Conservation (phyloP, 1,140 invertebrate species). For the Archegozetes longisetosus region DNA sequence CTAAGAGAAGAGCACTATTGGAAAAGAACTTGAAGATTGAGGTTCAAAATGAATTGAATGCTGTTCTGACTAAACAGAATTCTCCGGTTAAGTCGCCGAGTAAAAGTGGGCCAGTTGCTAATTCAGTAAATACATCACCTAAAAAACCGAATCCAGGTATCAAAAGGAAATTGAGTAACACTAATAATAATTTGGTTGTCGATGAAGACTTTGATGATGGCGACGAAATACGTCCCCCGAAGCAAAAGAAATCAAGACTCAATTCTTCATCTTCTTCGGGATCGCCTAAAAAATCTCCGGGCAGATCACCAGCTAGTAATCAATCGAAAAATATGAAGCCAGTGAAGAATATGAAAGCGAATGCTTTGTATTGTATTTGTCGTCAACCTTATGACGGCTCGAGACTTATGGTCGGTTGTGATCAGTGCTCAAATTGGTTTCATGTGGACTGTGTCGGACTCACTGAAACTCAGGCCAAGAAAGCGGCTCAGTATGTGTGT, state of each 20-base stretch:
- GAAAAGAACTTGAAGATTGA: slow-evolving; percentile 80
- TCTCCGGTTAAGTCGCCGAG: background rate
- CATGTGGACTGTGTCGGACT: slow-evolving; percentile 92
- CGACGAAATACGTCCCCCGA: background rate
- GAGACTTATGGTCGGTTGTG: slow-evolving; percentile 93
- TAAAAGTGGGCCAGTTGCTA: background rate
- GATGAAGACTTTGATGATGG: background rate
- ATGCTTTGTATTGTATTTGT: slow-evolving; percentile 82
- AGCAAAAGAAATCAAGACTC: background rate
- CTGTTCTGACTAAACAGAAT: slow-evolving; percentile 7
- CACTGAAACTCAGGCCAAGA: slow-evolving; percentile 78
- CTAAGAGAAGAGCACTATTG: slow-evolving; percentile 68
- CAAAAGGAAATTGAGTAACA: background rate
- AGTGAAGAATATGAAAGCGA: slow-evolving; percentile 19
- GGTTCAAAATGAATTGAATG: slow-evolving; percentile 37
- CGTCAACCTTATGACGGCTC: slow-evolving; percentile 86
- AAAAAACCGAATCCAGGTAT: background rate
- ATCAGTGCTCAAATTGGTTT: slow-evolving; percentile 94
- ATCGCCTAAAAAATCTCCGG: background rate
- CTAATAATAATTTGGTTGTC: background rate
- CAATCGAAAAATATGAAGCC: background rate
- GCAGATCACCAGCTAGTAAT: background rate
- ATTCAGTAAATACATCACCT: slow-evolving; percentile 26
- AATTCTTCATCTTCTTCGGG: background rate
- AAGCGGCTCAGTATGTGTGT: slow-evolving; percentile 68